These are phyloP conservation scores for Lateolabrax maculatus DNA, from an alignment of 2,797 vertebrate genomes.

Conservation along the genomic window DNA sequence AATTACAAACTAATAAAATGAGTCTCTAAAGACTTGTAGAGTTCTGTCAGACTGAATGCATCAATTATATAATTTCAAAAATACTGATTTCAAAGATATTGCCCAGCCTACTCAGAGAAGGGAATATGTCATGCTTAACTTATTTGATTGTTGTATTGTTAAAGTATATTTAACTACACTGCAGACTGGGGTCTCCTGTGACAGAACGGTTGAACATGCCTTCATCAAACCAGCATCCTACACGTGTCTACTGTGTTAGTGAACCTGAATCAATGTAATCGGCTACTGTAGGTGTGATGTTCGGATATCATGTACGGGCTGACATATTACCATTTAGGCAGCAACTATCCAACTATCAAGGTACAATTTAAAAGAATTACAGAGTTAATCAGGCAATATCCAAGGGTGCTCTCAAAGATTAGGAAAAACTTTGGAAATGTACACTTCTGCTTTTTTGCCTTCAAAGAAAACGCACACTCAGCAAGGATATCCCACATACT, in stretches of 20 bases:
- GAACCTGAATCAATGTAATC: not conserved
- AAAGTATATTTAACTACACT: not conserved
- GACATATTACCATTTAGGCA: not conserved
- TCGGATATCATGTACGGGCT: not conserved
- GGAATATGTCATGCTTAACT: not conserved
- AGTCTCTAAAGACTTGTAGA: not conserved
- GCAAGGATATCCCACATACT: conserved; percentile 23
- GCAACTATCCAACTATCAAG: not conserved
- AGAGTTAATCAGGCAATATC: conserved; percentile 2
- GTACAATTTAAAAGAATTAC: not conserved
- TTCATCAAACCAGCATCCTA: not conserved
- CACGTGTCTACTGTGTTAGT: not conserved
- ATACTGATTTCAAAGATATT: not conserved
- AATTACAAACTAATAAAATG: not conserved
- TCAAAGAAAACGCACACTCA: conserved; percentile 32
- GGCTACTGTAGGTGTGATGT: not conserved
- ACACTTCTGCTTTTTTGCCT: conserved; percentile 23
- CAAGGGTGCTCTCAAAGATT: not conserved
- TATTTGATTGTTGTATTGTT: not conserved
- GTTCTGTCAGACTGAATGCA: not conserved
- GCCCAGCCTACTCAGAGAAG: not conserved
- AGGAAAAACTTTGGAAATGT: conserved; percentile 35
- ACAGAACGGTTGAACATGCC: not conserved
- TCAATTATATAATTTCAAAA: not conserved
- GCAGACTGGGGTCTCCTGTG: no score